These are phyloP conservation scores for Liopterus haemorrhoidalis DNA, from an alignment of 2,888 invertebrate genomes.

Conservation along the genomic window DNA sequence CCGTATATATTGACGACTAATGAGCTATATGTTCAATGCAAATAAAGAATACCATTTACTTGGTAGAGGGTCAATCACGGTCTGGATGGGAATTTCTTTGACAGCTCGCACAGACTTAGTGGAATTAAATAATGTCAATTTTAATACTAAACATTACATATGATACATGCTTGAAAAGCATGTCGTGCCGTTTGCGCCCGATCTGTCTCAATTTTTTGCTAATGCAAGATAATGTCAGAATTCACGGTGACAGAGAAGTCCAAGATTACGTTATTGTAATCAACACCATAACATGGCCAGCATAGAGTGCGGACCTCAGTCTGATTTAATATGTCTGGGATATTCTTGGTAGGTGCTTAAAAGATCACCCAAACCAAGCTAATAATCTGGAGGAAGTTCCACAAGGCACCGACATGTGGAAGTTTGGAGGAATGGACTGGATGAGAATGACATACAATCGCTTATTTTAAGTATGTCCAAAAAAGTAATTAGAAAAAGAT, in stretches of 20 bases:
- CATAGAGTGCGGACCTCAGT: background rate
- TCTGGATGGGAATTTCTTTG: background rate
- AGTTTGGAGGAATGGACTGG: too few relatives aligned
- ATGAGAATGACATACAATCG: too few relatives aligned
- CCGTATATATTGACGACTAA: slow-evolving; percentile 17
- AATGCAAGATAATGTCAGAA: background rate
- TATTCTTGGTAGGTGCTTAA: background rate
- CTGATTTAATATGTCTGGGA: background rate
- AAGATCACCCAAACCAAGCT: too few relatives aligned
- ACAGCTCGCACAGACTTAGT: background rate
- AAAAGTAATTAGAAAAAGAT: too few relatives aligned
- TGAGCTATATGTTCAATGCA: slow-evolving; percentile 21
- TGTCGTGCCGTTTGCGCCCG: too few relatives aligned
- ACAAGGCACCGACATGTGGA: too few relatives aligned
- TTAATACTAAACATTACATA: background rate
- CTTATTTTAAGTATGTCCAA: too few relatives aligned
- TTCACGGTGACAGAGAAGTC: background rate
- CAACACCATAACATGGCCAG: background rate
- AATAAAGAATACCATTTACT: slow-evolving; percentile 12
- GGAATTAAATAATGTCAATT: background rate
- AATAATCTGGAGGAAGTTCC: too few relatives aligned
- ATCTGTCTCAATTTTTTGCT: too few relatives aligned
- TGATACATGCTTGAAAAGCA: too few relatives aligned
- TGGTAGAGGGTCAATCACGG: slow-evolving; percentile 1
- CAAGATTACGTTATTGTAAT: background rate